These are phyloP conservation scores for Hermatobates lingyangjiaoensis DNA, from an alignment of 1,140 invertebrate genomes.

Conservation along the genomic window DNA sequence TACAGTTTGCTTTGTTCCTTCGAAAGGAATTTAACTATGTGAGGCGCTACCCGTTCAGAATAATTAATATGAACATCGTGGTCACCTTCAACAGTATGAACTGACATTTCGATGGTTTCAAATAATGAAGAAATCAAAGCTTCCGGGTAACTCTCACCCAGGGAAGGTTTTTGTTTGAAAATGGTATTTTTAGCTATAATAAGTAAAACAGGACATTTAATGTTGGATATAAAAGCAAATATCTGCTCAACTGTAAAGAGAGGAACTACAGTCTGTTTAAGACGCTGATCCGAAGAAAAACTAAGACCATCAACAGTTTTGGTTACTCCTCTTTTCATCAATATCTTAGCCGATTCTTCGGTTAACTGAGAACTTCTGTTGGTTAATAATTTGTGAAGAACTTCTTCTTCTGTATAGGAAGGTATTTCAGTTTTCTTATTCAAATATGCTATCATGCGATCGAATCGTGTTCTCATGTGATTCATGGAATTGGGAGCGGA, in stretches of 20 bases:
- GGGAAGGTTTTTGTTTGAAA: slow-evolving; percentile 8
- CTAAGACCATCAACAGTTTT: slow-evolving; percentile 20
- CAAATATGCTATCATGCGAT: slow-evolving; percentile 13
- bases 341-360: slow-evolving; percentile 25
- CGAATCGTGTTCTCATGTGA: slow-evolving; percentile 18
- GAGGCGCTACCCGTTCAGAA: slow-evolving; percentile 29
- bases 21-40: slow-evolving; percentile 26
- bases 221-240: slow-evolving; percentile 9
- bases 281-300: slow-evolving; percentile 23
- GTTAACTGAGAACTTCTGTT: slow-evolving; percentile 22
- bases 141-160: slow-evolving; percentile 1
- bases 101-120: slow-evolving; percentile 20
- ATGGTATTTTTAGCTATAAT: slow-evolving; percentile 17
- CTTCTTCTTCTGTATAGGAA: slow-evolving; percentile 30
- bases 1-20: not conserved
- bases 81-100: slow-evolving; percentile 30
- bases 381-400: slow-evolving; percentile 25
- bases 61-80: slow-evolving; percentile 43
- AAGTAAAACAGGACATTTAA: slow-evolving; percentile 20
- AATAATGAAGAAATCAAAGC: slow-evolving; percentile 16
- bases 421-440: slow-evolving; percentile 19
- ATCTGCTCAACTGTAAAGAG: slow-evolving; percentile 13
- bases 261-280: slow-evolving; percentile 15
- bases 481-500: slow-evolving; percentile 19
- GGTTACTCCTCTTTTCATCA: slow-evolving; percentile 28